Evolutionary conservation across 2,888 invertebrate genomes (phyloP).

Genomic region (Pterobdella sp.): DNA sequence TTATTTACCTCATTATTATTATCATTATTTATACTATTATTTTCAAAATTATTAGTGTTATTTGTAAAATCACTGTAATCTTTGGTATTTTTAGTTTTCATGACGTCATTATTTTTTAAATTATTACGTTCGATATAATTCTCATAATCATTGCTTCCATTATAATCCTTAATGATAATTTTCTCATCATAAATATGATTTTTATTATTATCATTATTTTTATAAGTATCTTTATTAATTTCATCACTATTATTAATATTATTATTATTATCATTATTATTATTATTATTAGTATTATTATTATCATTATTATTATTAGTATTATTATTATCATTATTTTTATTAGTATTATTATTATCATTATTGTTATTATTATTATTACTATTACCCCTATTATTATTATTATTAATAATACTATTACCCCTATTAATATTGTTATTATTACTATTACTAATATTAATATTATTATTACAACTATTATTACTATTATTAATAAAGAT

Average conservation of each 20-base stretch:
- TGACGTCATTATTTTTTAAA: too few relatives aligned
- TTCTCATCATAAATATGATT: too few relatives aligned
- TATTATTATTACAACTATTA: neutral
- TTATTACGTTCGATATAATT: too few relatives aligned
- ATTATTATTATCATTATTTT: neutral
- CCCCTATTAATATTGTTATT: neutral
- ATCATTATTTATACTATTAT: too few relatives aligned
- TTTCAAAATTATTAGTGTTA: too few relatives aligned
- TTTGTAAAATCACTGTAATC: too few relatives aligned
- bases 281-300: slow-evolving; percentile 16
- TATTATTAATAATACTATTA: neutral
- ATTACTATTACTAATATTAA: neutral
- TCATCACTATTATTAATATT: neutral
- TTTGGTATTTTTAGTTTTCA: too few relatives aligned
- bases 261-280: slow-evolving; percentile 11
- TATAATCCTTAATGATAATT: too few relatives aligned
- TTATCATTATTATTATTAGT: slow-evolving; percentile 8
- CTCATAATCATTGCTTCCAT: too few relatives aligned
- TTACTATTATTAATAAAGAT: neutral
- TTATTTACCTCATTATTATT: too few relatives aligned
- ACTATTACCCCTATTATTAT: neutral
- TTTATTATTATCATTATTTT: too few relatives aligned
- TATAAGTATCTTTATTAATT: neutral
- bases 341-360: neutral
- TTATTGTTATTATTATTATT: neutral